phyloP scores from a whole-genome alignment of 1,140 invertebrate species.

The Scylla paramamosain region DNA sequence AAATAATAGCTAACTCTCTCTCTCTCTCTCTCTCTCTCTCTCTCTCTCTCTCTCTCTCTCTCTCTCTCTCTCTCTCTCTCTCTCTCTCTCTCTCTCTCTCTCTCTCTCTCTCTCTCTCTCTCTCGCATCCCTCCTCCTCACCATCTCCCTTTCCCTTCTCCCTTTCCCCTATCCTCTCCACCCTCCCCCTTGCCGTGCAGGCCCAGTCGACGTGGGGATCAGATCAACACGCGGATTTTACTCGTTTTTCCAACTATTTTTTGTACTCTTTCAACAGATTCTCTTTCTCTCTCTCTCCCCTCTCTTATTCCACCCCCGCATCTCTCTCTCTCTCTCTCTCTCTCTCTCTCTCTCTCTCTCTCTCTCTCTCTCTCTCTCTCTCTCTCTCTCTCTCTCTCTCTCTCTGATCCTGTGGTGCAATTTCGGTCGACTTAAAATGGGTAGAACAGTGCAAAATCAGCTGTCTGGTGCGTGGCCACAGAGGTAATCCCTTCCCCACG shows the following conservation, averaged over 20 bases:
- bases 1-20: too few relatives aligned
- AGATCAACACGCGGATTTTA: too few relatives aligned
- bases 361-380: constrained; percentile 27
- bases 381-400: constrained; percentile 48
- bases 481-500: too few relatives aligned
- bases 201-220: too few relatives aligned
- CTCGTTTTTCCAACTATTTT: too few relatives aligned
- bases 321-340: not conserved
- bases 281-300: too few relatives aligned
- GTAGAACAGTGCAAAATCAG: too few relatives aligned
- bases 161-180: not conserved
- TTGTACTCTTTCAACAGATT: too few relatives aligned
- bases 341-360: not conserved
- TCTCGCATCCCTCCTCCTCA: not conserved
- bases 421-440: too few relatives aligned
- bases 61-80: not conserved
- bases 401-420: not conserved
- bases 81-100: not conserved
- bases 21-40: not conserved
- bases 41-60: not conserved
- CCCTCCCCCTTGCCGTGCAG: too few relatives aligned
- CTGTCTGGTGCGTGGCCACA: too few relatives aligned
- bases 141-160: not conserved
- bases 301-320: too few relatives aligned
- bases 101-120: not conserved